A percentile compares a stretch with the other conserved stretches of the same genome.
These are phyloP conservation scores for Idaea biselata DNA, from an alignment of 2,888 invertebrate genomes.

Conservation along the genomic window DNA sequence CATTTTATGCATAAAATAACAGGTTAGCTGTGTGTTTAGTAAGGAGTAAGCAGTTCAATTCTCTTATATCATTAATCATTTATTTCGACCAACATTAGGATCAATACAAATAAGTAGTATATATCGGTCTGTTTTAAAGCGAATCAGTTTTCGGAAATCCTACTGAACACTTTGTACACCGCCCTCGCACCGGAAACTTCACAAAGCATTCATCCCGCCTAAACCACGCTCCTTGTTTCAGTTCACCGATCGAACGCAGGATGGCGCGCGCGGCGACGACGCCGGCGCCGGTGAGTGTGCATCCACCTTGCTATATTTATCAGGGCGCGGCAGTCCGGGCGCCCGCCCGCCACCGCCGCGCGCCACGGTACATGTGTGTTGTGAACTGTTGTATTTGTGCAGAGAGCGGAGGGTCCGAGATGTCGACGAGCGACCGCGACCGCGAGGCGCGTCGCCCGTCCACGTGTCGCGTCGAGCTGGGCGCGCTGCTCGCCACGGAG, in stretches of 20 bases:
- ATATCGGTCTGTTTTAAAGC: too few species aligned
- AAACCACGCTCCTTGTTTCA: conserved; percentile 50
- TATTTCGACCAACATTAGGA: too few species aligned
- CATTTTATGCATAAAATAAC: too few species aligned
- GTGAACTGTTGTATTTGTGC: conserved; percentile 52
- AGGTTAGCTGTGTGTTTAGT: too few species aligned
- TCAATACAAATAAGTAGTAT: too few species aligned
- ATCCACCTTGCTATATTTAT: conserved; percentile 56
- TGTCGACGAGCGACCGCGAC: conserved; percentile 46
- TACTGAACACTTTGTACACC: conserved; percentile 20
- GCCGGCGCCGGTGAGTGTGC: conserved; percentile 62
- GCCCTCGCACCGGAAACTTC: conserved; percentile 16
- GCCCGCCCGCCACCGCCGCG: conserved; percentile 30
- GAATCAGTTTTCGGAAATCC: too few species aligned
- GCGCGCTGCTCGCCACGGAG: conserved; percentile 82
- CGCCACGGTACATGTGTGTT: conserved; percentile 37
- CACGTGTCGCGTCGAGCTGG: conserved; percentile 82
- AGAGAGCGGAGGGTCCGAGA: conserved; percentile 70
- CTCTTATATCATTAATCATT: too few species aligned
- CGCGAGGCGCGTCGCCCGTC: conserved; percentile 60
- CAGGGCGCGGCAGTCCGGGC: conserved; percentile 45
- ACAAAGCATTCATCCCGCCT: conserved; percentile 27
- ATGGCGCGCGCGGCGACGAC: conserved; percentile 66
- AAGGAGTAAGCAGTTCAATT: too few species aligned
- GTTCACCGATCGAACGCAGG: conserved; percentile 72